Conservation (phyloP, 1,140 invertebrate species). For the Hycleus cichorii region DNA sequence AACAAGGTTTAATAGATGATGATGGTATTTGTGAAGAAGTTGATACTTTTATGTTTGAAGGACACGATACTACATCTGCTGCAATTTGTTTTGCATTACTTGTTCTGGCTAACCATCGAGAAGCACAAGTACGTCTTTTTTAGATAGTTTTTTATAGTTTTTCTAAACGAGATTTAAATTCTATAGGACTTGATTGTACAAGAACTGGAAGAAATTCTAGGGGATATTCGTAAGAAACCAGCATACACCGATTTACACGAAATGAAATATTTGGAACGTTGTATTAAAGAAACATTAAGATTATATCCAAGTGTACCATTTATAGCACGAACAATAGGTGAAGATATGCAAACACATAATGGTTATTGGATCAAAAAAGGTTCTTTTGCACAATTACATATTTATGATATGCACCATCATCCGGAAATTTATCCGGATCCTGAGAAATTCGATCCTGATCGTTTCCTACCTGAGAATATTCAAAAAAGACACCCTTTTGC, state of each 20-base stretch:
- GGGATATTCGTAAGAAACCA: slow-evolving; percentile 39
- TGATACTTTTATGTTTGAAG: slow-evolving; percentile 74
- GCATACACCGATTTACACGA: slow-evolving; percentile 51
- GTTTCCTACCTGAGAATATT: slow-evolving; percentile 53
- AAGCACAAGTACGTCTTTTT: slow-evolving; percentile 21
- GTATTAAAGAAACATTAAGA: slow-evolving; percentile 55
- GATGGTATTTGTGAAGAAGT: slow-evolving; percentile 72
- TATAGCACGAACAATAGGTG: slow-evolving; percentile 47
- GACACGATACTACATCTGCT: slow-evolving; percentile 40
- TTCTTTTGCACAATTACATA: slow-evolving; percentile 1
- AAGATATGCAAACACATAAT: slow-evolving; percentile 42
- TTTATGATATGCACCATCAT: slow-evolving; percentile 17
- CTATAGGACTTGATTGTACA: slow-evolving; percentile 3
- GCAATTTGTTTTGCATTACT: slow-evolving; percentile 38
- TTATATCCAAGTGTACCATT: slow-evolving; percentile 62
- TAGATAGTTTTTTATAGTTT: not conserved
- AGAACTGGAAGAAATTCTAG: slow-evolving; percentile 59
- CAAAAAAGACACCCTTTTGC: slow-evolving; percentile 43
- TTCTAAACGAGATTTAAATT: not conserved
- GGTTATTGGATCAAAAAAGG: slow-evolving; percentile 16
- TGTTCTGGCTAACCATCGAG: slow-evolving; percentile 35
- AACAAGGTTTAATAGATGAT: slow-evolving; percentile 45
- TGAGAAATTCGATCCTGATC: slow-evolving; percentile 56
- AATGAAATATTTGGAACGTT: slow-evolving; percentile 57
- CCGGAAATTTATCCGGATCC: slow-evolving; percentile 51